Evolutionary conservation across 2,888 invertebrate species (phyloP), one percentile per base, ranked within the genome.

Genomic region (Pecten maximus): DNA sequence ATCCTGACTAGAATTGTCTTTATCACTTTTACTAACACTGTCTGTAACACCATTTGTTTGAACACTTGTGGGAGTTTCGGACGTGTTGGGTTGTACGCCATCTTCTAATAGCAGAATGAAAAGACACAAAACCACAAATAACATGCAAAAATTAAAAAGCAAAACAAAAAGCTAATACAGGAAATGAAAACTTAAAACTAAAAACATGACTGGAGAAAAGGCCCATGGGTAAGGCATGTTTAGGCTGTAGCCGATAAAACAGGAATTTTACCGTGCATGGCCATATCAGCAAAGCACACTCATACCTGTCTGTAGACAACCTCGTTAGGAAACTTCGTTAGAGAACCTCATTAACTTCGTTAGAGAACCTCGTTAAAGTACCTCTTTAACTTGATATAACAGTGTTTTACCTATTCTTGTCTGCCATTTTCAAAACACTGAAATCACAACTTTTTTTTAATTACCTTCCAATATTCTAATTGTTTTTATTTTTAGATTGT

Each of bases 151-250:
- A 40, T n/a, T 16, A 40, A 89, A 40, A 40, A 88, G 88, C 39
- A 54, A 88, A 88, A 74, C 87, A 40, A 88, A 35, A 90, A 89
- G 87, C 40, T 87, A 50, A 50, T 88, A 90, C 28, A n/a, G 35
- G 87, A 91, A 90, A 50, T 10, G 44, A 40, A 88, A 87, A 88
- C 44, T 86, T 87, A 48, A 92, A 92, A 90, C 89, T 88, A 87
- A 54, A 50, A 90, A 90, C 44, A 19, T 40, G 10, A 44, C 86
- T 86, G 50, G 28, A 88, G 74, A 35, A 74, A 60, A 74, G 35
- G 74, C 35, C 35, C 60, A 60, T 23, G 23, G 28, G 74, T 8
- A 74, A 74, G 74, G 74, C 74, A 74, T 74, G 35, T 74, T 74
- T 28, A 35, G 74, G 74, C 74, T 35, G 74, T 74, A 74, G 35